These are phyloP conservation scores for Drosophila malerkotliana DNA, from an alignment of 1,140 invertebrate species.

Conservation along the genomic window DNA sequence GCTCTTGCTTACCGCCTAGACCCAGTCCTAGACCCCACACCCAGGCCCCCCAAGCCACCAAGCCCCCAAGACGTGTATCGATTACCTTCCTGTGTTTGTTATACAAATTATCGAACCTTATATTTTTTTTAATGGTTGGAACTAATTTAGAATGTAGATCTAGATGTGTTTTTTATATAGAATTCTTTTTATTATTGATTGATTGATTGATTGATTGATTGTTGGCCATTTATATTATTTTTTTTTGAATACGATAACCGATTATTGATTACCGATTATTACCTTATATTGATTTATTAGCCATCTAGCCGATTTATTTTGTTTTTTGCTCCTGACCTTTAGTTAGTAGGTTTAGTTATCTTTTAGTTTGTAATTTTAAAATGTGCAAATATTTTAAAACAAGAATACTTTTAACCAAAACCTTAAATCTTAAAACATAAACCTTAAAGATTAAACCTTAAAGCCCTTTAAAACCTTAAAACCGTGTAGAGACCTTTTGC, in stretches of 20 bases:
- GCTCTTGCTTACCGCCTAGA: neutral
- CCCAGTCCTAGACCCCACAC: too few species aligned
- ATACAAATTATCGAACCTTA: constrained; percentile 38
- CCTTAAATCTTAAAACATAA: neutral
- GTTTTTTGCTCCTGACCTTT: neutral
- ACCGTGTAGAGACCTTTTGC: too few species aligned
- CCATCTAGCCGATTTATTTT: constrained; percentile 10
- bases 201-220: constrained; percentile 16
- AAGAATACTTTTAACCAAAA: neutral
- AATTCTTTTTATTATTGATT: constrained; percentile 24
- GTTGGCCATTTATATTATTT: constrained; percentile 58
- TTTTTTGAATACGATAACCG: constrained; percentile 6
- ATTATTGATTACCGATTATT: neutral
- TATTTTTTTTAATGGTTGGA: constrained; percentile 6
- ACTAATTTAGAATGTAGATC: constrained; percentile 20
- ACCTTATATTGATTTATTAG: neutral
- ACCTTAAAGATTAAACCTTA: too few species aligned
- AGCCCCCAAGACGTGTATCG: too few species aligned
- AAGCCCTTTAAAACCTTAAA: too few species aligned
- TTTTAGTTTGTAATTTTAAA: constrained; percentile 47
- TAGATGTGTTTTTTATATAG: constrained; percentile 16
- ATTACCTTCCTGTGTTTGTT: constrained; percentile 34
- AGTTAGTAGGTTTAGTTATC: constrained; percentile 5
- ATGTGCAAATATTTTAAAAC: constrained; percentile 32
- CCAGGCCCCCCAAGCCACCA: too few species aligned